phyloP scores from a whole-genome alignment of 2,113 vertebrate genomes.

The Spea multiplicata region DNA sequence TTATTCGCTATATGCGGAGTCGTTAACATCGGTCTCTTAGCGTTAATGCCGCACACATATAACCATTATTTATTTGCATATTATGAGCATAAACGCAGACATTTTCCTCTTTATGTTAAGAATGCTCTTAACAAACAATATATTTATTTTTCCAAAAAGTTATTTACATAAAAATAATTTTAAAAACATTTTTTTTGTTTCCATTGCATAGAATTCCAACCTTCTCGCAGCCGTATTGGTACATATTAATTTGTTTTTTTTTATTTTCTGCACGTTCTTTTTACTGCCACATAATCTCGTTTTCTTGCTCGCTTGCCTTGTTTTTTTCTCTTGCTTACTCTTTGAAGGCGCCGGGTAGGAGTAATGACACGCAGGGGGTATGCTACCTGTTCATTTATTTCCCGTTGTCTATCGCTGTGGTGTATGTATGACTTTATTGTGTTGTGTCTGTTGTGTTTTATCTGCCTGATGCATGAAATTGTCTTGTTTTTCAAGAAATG shows the following conservation, averaged over 20 bases:
- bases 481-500: neutral
- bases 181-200: slow-evolving; percentile 55
- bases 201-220: slow-evolving; percentile 73
- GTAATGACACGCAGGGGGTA: slow-evolving; percentile 82
- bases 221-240: slow-evolving; percentile 59
- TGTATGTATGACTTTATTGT: slow-evolving; percentile 63
- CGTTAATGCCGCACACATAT: too few relatives aligned
- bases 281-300: slow-evolving; percentile 34
- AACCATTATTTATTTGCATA: too few relatives aligned
- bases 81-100: too few relatives aligned
- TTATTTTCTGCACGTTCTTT: slow-evolving; percentile 31
- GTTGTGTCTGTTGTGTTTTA: slow-evolving; percentile 59
- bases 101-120: too few relatives aligned
- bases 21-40: too few relatives aligned
- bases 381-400: slow-evolving; percentile 71
- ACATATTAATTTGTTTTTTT: slow-evolving; percentile 44
- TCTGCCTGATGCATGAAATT: slow-evolving; percentile 48
- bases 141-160: neutral
- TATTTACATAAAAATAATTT: neutral
- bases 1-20: too few relatives aligned
- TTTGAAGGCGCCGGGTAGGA: slow-evolving; percentile 81
- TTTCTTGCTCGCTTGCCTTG: slow-evolving; percentile 66
- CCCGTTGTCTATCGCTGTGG: slow-evolving; percentile 66
- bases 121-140: too few relatives aligned
- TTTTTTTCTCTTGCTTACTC: slow-evolving; percentile 70